Evolutionary conservation across 2,113 vertebrate genomes (phyloP).

Genomic region (Xyliphius kryptos): DNA sequence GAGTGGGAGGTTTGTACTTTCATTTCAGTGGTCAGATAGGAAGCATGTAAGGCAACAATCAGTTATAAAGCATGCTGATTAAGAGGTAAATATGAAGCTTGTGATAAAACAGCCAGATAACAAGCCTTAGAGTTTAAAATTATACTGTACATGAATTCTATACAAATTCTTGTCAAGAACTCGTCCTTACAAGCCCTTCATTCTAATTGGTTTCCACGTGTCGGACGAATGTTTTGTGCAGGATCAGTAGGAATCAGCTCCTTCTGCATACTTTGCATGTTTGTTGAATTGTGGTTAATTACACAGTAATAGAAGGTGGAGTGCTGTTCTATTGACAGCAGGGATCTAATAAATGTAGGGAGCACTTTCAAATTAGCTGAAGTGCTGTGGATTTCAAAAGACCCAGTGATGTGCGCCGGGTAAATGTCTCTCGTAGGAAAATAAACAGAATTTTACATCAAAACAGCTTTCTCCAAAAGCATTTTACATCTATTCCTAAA

Average conservation of each 20-base stretch:
- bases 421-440: background rate
- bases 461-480: slow-evolving; percentile 3
- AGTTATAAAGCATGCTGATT: too few relatives aligned
- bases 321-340: slow-evolving; percentile 16
- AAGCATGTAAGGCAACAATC: too few relatives aligned
- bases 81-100: too few relatives aligned
- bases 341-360: slow-evolving; percentile 23
- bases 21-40: too few relatives aligned
- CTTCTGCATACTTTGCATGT: slow-evolving; percentile 25
- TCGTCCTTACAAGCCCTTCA: slow-evolving; percentile 21
- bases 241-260: slow-evolving; percentile 1
- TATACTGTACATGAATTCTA: too few relatives aligned
- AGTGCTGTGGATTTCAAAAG: slow-evolving; percentile 23
- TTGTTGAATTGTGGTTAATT: slow-evolving; percentile 36
- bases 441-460: slow-evolving; percentile 4
- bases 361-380: slow-evolving; percentile 26
- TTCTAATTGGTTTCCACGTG: slow-evolving; percentile 27
- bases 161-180: background rate
- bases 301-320: slow-evolving; percentile 25
- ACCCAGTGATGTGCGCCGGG: background rate
- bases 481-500: slow-evolving; percentile 13
- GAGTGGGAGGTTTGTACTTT: too few relatives aligned
- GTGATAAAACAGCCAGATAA: too few relatives aligned
- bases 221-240: background rate
- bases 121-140: too few relatives aligned